phyloP scores from a whole-genome alignment of 2,113 vertebrate species.

The Turnix velox region DNA sequence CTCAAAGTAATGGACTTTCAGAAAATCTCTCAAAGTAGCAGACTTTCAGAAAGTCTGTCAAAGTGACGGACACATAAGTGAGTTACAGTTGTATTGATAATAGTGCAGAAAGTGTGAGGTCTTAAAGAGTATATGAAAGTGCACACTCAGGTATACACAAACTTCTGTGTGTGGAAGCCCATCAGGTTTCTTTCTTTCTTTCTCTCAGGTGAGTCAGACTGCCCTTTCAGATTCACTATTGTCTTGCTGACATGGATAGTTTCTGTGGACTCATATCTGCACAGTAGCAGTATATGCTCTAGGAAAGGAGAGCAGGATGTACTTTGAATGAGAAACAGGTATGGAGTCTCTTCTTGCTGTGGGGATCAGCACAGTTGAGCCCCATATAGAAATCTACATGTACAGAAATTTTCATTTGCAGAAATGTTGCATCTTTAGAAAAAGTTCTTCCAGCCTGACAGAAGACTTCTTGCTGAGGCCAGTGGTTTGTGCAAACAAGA shows the following conservation, averaged over 20 bases:
- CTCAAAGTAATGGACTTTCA: neutral
- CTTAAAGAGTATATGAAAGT: neutral
- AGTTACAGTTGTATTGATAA: neutral
- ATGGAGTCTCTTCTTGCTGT: neutral
- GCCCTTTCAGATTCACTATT: neutral
- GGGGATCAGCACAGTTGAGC: neutral
- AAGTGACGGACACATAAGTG: neutral
- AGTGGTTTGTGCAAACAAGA: neutral
- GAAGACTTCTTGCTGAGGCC: neutral
- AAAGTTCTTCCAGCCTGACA: neutral
- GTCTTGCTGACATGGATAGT: neutral
- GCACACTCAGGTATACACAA: neutral
- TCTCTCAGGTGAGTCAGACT: neutral
- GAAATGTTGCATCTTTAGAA: neutral
- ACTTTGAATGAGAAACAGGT: neutral
- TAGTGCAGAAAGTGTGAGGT: neutral
- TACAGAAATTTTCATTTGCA: neutral
- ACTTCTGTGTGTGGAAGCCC: neutral
- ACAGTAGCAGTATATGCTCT: neutral
- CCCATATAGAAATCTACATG: neutral
- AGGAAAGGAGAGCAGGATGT: neutral
- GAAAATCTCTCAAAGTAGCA: neutral
- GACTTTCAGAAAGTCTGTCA: neutral
- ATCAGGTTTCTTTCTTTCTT: neutral
- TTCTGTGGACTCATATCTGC: neutral